These are phyloP conservation scores for Ochropleura leucogaster DNA, from an alignment of 2,888 invertebrate species.

Conservation along the genomic window DNA sequence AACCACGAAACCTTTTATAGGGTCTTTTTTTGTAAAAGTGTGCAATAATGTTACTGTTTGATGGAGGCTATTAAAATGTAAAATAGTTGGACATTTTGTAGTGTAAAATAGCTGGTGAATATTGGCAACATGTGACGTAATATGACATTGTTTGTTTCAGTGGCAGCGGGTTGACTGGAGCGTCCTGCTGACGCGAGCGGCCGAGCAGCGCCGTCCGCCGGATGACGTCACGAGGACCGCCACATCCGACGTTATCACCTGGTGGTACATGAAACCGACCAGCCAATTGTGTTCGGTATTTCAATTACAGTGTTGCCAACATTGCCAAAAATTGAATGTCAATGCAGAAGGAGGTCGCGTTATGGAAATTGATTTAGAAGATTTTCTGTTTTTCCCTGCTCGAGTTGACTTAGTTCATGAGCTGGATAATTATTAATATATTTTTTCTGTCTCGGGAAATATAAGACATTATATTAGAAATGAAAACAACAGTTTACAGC, in stretches of 20 bases:
- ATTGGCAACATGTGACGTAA: conserved; percentile 56
- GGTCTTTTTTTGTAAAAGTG: neutral
- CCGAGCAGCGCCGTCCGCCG: conserved; percentile 73
- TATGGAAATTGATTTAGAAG: conserved; percentile 9
- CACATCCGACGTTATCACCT: conserved; percentile 82
- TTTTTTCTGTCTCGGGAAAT: neutral
- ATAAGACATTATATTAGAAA: neutral
- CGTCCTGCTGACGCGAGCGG: conserved; percentile 72
- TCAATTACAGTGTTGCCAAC: conserved; percentile 56
- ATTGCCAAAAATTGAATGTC: conserved; percentile 43
- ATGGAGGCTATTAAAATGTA: conserved; percentile 43
- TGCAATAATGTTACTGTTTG: conserved; percentile 33
- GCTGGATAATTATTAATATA: neutral
- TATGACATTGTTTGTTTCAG: conserved; percentile 64
- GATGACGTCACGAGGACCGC: conserved; percentile 82
- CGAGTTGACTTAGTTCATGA: neutral
- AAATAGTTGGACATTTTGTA: conserved; percentile 39
- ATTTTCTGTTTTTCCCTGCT: conserved; percentile 6
- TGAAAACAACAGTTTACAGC: neutral
- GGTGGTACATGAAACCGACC: conserved; percentile 62
- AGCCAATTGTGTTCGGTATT: conserved; percentile 55
- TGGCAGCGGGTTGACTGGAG: conserved; percentile 59
- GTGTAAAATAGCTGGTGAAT: conserved; percentile 35
- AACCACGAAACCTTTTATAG: conserved; percentile 33
- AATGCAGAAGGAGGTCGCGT: conserved; percentile 31